Conservation (phyloP, 1,140 invertebrate genomes). For the Chelonus insularis region DNA sequence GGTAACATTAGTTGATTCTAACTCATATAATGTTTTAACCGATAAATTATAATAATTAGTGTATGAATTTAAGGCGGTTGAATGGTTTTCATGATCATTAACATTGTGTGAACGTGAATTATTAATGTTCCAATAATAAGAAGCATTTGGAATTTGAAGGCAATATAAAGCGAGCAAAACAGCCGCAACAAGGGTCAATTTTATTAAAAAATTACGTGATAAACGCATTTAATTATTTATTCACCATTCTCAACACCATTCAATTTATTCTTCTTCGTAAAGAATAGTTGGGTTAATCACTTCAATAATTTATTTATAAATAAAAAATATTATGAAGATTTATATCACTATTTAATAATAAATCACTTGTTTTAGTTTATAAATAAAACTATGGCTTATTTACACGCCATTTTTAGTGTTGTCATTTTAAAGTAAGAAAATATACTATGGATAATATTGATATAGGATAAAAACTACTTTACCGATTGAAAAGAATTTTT, state of each 20-base stretch:
- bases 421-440: too few species aligned
- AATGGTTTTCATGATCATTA: conserved; percentile 27
- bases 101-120: conserved; percentile 26
- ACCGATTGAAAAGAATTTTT: too few species aligned
- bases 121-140: conserved; percentile 34
- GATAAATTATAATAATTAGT: background rate
- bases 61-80: conserved; percentile 30
- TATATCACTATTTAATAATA: too few species aligned
- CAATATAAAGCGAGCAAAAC: conserved; percentile 46
- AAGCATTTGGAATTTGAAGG: conserved; percentile 44
- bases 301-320: background rate
- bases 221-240: conserved; percentile 50
- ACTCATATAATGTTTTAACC: background rate
- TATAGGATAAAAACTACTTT: too few species aligned
- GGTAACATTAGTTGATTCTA: conserved; percentile 13
- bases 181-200: conserved; percentile 39
- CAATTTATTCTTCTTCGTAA: background rate
- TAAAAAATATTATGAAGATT: too few species aligned
- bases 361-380: too few species aligned
- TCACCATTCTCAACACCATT: conserved; percentile 25
- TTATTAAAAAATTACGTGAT: conserved; percentile 48
- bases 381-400: too few species aligned
- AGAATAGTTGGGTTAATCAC: background rate
- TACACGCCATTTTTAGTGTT: too few species aligned
- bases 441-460: too few species aligned